A percentile compares a stretch with the other conserved stretches of the same genome.
Conservation (phyloP, 2,888 invertebrate genomes). For the Macaria notata region DNA sequence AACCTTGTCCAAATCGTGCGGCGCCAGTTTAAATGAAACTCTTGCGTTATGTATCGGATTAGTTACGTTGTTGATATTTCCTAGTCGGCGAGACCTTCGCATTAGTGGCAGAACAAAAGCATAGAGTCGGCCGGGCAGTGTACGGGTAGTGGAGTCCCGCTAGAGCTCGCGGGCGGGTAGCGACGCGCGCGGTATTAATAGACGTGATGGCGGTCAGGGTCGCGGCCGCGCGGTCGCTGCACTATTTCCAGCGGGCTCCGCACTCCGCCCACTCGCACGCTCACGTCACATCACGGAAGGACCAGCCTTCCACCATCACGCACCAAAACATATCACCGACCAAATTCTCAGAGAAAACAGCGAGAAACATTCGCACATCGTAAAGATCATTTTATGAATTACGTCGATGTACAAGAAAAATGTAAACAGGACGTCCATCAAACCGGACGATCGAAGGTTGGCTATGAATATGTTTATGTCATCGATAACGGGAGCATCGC, state of each 20-base stretch:
- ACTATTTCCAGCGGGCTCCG: conserved; percentile 31
- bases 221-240: conserved; percentile 60
- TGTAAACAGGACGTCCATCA: conserved; percentile 15
- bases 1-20: conserved; percentile 17
- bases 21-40: conserved; percentile 16
- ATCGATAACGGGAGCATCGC: conserved; percentile 9
- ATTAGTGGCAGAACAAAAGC: too few relatives aligned
- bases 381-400: conserved; percentile 8
- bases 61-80: conserved; percentile 16
- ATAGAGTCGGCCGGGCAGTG: too few relatives aligned
- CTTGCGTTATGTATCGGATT: conserved; percentile 22
- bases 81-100: conserved; percentile 1
- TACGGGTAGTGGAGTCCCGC: too few relatives aligned
- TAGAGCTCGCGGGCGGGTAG: neutral
- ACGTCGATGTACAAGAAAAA: conserved; percentile 5
- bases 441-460: conserved; percentile 11
- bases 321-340: neutral
- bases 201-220: conserved; percentile 59
- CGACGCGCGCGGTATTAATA: conserved; percentile 52
- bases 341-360: neutral
- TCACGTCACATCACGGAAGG: conserved; percentile 6
- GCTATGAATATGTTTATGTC: conserved; percentile 13
- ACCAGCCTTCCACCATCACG: conserved; percentile 1
- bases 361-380: neutral
- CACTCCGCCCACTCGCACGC: conserved; percentile 25